phyloP scores from a whole-genome alignment of 2,888 invertebrate species.

The Proisotoma minuta region DNA sequence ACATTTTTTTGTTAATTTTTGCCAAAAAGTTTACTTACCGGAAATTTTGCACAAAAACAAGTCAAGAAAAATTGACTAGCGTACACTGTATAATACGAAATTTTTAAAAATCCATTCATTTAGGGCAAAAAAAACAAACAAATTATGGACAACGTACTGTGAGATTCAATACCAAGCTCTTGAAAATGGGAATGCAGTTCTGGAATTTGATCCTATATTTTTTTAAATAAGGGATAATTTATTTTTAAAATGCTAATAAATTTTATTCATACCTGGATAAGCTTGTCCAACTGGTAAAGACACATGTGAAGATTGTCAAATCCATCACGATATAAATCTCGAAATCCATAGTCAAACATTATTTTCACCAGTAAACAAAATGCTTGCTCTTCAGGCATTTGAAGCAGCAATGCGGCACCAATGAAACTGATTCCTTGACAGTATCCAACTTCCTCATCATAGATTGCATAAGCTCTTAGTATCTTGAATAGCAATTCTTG shows the following conservation, averaged over 20 bases:
- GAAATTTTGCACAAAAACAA: slow-evolving; percentile 98
- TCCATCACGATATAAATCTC: slow-evolving; percentile 93
- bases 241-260: neutral
- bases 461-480: slow-evolving; percentile 94
- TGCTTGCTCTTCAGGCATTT: slow-evolving; percentile 98
- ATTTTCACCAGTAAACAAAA: slow-evolving; percentile 93
- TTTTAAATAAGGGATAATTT: neutral
- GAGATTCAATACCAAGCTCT: slow-evolving; percentile 84
- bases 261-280: slow-evolving; percentile 69
- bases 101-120: too few species aligned
- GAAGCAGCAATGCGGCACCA: slow-evolving; percentile 79
- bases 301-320: slow-evolving; percentile 93
- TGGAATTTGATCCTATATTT: slow-evolving; percentile 71
- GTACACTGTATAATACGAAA: slow-evolving; percentile 70
- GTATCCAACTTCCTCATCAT: slow-evolving; percentile 96
- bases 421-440: slow-evolving; percentile 98
- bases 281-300: slow-evolving; percentile 86
- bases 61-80: slow-evolving; percentile 99
- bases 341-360: slow-evolving; percentile 87
- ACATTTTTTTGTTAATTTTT: too few species aligned
- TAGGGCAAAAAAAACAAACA: neutral
- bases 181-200: slow-evolving; percentile 76
- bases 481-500: slow-evolving; percentile 94
- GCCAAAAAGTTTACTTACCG: too few species aligned
- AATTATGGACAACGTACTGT: slow-evolving; percentile 51